Conservation (phyloP, 2,113 vertebrate genomes). For the Sialia sialis region DNA sequence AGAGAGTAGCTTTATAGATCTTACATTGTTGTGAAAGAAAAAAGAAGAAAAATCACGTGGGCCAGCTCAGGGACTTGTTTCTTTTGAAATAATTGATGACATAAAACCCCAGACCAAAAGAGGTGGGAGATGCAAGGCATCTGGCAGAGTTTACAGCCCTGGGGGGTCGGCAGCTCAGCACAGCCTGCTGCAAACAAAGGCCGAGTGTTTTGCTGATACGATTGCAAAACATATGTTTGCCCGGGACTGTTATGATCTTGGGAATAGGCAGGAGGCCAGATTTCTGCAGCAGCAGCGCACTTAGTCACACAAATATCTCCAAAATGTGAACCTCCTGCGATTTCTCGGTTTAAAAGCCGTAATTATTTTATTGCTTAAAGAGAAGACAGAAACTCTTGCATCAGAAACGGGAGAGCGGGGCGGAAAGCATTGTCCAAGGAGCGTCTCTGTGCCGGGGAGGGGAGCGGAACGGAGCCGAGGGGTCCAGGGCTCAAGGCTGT, state of each 20-base stretch:
- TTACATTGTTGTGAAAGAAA: background rate
- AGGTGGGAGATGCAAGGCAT: constrained; percentile 18
- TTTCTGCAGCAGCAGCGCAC: background rate
- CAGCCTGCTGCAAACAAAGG: constrained; percentile 52
- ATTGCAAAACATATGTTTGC: constrained; percentile 64
- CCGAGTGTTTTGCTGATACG: constrained; percentile 55
- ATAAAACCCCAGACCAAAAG: background rate
- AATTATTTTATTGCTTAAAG: background rate
- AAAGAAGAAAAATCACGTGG: background rate
- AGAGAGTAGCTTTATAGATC: background rate
- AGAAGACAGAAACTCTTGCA: background rate
- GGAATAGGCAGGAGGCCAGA: constrained; percentile 36
- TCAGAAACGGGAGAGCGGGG: background rate
- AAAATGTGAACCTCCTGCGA: background rate
- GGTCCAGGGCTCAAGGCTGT: too few relatives aligned
- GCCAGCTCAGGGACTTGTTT: background rate
- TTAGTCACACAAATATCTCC: background rate
- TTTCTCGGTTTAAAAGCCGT: background rate
- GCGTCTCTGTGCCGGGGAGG: background rate
- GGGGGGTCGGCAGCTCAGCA: background rate
- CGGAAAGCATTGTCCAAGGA: too few relatives aligned
- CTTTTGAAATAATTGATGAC: background rate
- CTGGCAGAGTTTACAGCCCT: constrained; percentile 24
- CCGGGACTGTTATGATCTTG: constrained; percentile 37
- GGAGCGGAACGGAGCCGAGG: background rate